A percentile compares a stretch with the other conserved stretches of the same genome.
Evolutionary conservation across 2,113 vertebrate species (phyloP).

Genomic region (Epinephelus fuscoguttatus): DNA sequence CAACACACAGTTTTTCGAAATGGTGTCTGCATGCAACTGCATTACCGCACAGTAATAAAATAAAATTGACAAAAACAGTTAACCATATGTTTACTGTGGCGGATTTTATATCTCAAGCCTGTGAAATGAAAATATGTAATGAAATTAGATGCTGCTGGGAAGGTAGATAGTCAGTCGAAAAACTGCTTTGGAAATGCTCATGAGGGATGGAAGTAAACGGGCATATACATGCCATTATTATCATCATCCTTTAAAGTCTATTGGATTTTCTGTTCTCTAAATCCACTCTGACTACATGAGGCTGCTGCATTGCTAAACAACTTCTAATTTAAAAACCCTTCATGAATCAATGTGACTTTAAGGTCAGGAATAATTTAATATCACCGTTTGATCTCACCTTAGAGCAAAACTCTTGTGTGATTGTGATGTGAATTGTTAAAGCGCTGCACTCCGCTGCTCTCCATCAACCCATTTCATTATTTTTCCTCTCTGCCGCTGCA

Average conservation of each 20-base stretch:
- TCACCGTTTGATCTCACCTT: constrained; percentile 35
- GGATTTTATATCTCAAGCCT: background rate
- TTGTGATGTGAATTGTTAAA: constrained; percentile 30
- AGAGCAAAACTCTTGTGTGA: constrained; percentile 17
- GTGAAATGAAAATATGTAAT: constrained; percentile 7
- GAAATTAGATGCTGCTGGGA: background rate
- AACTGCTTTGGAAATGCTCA: background rate
- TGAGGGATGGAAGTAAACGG: background rate
- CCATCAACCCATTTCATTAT: constrained; percentile 50
- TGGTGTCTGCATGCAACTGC: background rate
- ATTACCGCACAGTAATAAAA: background rate
- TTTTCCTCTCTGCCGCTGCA: constrained; percentile 49
- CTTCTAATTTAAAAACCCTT: background rate
- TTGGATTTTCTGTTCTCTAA: background rate
- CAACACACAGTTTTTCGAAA: no score
- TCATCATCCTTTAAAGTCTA: background rate
- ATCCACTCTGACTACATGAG: background rate
- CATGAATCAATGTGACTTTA: constrained; percentile 21
- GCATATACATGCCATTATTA: background rate
- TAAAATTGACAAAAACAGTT: background rate
- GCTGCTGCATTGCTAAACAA: background rate
- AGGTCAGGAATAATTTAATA: constrained; percentile 26
- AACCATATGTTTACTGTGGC: background rate
- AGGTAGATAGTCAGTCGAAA: background rate
- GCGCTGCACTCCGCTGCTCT: constrained; percentile 30